Evolutionary conservation across 2,888 invertebrate species (phyloP).

Genomic region (Philereme transversata): DNA sequence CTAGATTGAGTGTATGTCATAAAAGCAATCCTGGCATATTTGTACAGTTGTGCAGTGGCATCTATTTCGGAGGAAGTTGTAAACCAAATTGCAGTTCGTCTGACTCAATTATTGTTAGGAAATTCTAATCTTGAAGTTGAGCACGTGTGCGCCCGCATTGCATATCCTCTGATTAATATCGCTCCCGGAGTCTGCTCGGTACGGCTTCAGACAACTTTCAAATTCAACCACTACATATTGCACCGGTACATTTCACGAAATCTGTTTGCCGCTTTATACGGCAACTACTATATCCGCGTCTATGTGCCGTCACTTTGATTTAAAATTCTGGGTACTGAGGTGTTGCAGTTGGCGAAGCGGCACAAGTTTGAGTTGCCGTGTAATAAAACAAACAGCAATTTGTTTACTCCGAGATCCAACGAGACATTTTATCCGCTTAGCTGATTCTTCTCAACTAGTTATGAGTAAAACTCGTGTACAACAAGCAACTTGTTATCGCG

Average conservation of each 20-base stretch:
- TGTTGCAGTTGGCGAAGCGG: constrained; percentile 19
- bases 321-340: constrained; percentile 28
- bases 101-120: constrained; percentile 73
- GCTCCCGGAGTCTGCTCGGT: constrained; percentile 47
- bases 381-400: constrained; percentile 27
- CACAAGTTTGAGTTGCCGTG: constrained; percentile 26
- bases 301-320: constrained; percentile 32
- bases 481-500: constrained; percentile 29
- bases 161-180: constrained; percentile 78
- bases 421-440: constrained; percentile 35
- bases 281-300: constrained; percentile 28
- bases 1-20: constrained; percentile 3
- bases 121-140: constrained; percentile 72
- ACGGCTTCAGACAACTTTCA: constrained; percentile 68
- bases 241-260: constrained; percentile 26
- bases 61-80: constrained; percentile 37
- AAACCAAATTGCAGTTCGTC: constrained; percentile 56
- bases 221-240: constrained; percentile 50
- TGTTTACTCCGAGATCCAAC: constrained; percentile 30
- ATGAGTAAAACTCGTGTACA: constrained; percentile 33
- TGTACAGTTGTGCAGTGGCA: constrained; percentile 25
- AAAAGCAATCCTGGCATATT: constrained; percentile 26
- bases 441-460: constrained; percentile 33
- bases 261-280: constrained; percentile 25
- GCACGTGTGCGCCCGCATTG: constrained; percentile 64